Conservation (phyloP, 2,113 vertebrate genomes). For the Osmerus mordax region DNA sequence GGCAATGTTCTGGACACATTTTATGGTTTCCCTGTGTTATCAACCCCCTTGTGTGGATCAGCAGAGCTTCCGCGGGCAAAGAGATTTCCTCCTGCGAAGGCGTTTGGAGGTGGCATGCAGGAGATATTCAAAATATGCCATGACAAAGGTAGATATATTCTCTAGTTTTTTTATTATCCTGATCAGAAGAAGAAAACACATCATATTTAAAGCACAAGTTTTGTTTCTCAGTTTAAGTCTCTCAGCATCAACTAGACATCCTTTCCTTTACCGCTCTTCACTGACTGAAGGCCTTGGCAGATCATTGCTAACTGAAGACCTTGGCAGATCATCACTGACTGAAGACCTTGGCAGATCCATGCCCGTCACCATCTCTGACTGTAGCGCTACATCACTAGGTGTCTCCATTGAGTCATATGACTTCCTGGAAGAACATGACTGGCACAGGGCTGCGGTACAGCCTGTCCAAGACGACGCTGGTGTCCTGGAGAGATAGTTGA, state of each 20-base stretch:
- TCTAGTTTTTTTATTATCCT: neutral
- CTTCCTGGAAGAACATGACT: too few relatives aligned
- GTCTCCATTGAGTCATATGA: slow-evolving; percentile 14
- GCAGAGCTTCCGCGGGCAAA: slow-evolving; percentile 9
- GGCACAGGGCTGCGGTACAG: too few relatives aligned
- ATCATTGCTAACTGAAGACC: neutral
- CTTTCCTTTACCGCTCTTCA: neutral
- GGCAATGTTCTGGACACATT: neutral
- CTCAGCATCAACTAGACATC: neutral
- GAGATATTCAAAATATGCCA: neutral
- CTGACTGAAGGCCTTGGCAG: neutral
- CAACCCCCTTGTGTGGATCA: neutral
- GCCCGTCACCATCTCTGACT: neutral
- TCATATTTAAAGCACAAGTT: too few relatives aligned
- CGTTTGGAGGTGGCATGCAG: neutral
- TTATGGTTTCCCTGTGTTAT: slow-evolving; percentile 19
- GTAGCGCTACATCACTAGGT: slow-evolving; percentile 34
- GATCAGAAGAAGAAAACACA: too few relatives aligned
- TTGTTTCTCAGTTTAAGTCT: too few relatives aligned
- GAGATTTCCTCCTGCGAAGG: neutral
- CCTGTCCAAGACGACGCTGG: too few relatives aligned
- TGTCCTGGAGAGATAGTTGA: too few relatives aligned
- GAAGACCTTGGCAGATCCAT: too few relatives aligned
- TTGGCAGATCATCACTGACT: neutral
- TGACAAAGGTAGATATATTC: neutral